Evolutionary conservation across 2,797 vertebrate genomes (phyloP), one percentile per base, ranked within the genome.

Genomic region (Cirrhinus mrigala): DNA sequence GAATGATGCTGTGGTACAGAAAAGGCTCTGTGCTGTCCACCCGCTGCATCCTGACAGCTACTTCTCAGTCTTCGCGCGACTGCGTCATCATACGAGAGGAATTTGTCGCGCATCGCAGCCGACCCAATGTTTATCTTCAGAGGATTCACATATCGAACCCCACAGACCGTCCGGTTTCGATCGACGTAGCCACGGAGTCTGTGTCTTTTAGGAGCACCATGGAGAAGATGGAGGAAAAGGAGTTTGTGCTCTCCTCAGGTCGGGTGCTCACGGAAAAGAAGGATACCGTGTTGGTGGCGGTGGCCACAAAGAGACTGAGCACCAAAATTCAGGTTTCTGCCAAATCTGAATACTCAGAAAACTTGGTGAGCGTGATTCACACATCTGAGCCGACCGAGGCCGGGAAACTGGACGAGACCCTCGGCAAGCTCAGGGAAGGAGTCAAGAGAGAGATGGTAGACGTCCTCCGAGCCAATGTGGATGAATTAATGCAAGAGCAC

Each of bases 11-110:
- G 87, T 93, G 96, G 91, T 95, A 96, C 90, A 94, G 95, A 44
- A 97, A 98, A 66, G 98, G 98, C 1, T 92, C 97, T 0, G 94
- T 98, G 83, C 91, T 97, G 81, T 93, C 95, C 0, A 93, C 96
- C 11, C 96, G 96, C 0, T 99, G 97, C 48, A 82, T 97, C 2
- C 95, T 95, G 4, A 91, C 92, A 0, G 66, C 82, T 3, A 80
- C 20, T 0, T 92, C 40, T 50, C 94, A 91, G 87, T 92, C 89
- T 0, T 16, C 94, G 44, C 92, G 92, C 14, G 96, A 97, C 86
- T 99, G 98, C 11, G 90, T 98, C 81, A 93, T 96, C 20, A 85
- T 99, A 85, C 94, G 97, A 20, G 97, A 99, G 92, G 98, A 99
- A 91, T 95, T 98, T 20, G 90, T 98, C 40, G 97, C 96, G 0